phyloP scores from a whole-genome alignment of 1,140 invertebrate species.

The Drosophila auraria region DNA sequence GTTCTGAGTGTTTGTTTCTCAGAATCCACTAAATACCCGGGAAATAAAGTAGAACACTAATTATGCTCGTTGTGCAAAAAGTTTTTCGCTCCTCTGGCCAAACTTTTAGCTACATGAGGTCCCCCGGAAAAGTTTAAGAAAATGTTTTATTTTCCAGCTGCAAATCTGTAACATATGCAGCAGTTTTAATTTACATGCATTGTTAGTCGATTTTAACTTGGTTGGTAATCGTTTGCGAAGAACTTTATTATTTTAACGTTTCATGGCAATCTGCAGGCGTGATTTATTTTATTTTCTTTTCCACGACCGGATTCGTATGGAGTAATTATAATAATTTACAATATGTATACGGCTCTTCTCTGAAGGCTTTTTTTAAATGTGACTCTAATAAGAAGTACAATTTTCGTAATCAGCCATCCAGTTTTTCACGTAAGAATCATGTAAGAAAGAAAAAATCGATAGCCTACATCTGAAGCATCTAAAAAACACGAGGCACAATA shows the following conservation, averaged over 20 bases:
- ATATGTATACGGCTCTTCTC: no score
- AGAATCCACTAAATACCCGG: constrained; percentile 20
- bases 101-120: constrained; percentile 49
- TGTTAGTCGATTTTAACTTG: not conserved
- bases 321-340: no score
- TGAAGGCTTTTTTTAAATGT: not conserved
- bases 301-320: not conserved
- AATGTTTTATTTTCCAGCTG: constrained; percentile 9
- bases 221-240: not conserved
- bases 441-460: constrained; percentile 68
- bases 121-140: not conserved
- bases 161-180: not conserved
- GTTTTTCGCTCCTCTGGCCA: constrained; percentile 10
- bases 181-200: not conserved
- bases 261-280: not conserved
- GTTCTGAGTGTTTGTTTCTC: constrained; percentile 50
- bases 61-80: constrained; percentile 23
- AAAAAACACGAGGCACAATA: constrained; percentile 42
- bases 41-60: constrained; percentile 4
- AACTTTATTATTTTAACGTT: not conserved
- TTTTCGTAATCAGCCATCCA: not conserved
- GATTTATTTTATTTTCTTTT: not conserved
- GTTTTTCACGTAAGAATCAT: not conserved
- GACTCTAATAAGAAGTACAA: not conserved
- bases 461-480: constrained; percentile 66